Percentiles rank a stretch among this genome's conserved stretches.
Conservation (phyloP, 2,888 invertebrate genomes). For the Coecobrya sp. region DNA sequence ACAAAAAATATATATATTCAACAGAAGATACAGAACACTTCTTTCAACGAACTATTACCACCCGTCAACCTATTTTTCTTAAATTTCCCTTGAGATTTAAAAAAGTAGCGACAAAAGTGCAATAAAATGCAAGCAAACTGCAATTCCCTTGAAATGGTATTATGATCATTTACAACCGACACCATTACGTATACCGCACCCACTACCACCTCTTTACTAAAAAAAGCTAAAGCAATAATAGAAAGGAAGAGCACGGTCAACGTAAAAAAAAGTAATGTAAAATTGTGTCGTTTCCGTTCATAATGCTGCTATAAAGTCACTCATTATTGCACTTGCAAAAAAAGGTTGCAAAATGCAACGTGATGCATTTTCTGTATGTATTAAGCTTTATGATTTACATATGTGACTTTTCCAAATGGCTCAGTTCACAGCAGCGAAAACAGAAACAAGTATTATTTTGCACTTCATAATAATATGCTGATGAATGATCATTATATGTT, state of each 20-base stretch:
- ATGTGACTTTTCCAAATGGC: neutral
- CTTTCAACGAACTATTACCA: neutral
- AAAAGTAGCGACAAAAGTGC: slow-evolving; percentile 25
- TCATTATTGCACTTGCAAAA: neutral
- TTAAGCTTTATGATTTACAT: neutral
- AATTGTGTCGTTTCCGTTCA: slow-evolving; percentile 35
- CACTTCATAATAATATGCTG: neutral
- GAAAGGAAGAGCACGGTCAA: slow-evolving; percentile 57
- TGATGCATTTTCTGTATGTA: slow-evolving; percentile 14
- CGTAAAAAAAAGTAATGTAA: neutral
- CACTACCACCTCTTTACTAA: slow-evolving; percentile 6
- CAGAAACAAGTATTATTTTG: neutral
- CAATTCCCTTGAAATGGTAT: slow-evolving; percentile 23
- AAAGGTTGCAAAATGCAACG: slow-evolving; percentile 18
- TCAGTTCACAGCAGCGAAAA: slow-evolving; percentile 13
- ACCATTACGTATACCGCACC: neutral
- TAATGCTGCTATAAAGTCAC: neutral
- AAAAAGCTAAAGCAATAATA: slow-evolving; percentile 44
- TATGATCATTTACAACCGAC: neutral
- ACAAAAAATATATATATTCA: slow-evolving; percentile 36
- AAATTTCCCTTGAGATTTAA: slow-evolving; percentile 45
- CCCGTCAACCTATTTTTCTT: neutral
- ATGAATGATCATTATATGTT: slow-evolving; percentile 9
- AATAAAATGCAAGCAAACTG: slow-evolving; percentile 58
- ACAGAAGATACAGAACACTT: slow-evolving; percentile 61